These are phyloP conservation scores for Carcinoscorpius rotundicauda DNA, from an alignment of 1,140 invertebrate species.

Conservation along the genomic window DNA sequence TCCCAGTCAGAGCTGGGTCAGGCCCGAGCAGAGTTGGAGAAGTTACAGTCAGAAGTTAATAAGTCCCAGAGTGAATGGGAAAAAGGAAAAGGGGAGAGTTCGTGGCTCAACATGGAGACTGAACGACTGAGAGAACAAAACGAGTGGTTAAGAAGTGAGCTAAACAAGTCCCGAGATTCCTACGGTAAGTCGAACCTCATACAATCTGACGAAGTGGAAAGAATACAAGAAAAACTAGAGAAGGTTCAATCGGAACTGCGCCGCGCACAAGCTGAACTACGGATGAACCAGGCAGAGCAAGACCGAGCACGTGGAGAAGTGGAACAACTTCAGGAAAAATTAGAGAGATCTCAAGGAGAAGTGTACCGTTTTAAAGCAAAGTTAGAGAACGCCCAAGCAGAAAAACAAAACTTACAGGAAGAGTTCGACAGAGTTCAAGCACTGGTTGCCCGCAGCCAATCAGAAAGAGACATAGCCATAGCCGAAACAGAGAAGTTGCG, in stretches of 20 bases:
- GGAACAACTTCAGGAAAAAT: constrained; percentile 73
- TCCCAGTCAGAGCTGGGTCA: constrained; percentile 87
- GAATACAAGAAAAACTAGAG: constrained; percentile 65
- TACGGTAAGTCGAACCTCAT: constrained; percentile 1
- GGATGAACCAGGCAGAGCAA: constrained; percentile 58
- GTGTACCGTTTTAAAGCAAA: constrained; percentile 85
- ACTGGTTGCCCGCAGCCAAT: constrained; percentile 51
- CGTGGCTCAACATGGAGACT: constrained; percentile 76
- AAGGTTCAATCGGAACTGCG: constrained; percentile 69
- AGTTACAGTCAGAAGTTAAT: constrained; percentile 58
- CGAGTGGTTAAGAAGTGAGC: constrained; percentile 19
- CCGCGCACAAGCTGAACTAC: constrained; percentile 58
- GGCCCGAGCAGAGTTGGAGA: constrained; percentile 83
- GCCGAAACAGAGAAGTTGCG: constrained; percentile 72
- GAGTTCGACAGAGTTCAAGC: constrained; percentile 49
- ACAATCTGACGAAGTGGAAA: constrained; percentile 20
- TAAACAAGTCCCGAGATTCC: constrained; percentile 7
- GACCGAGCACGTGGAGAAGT: constrained; percentile 71
- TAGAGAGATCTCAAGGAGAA: constrained; percentile 86
- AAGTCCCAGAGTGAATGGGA: constrained; percentile 24
- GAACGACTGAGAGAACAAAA: constrained; percentile 45
- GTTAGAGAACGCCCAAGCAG: constrained; percentile 83
- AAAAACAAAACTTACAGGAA: constrained; percentile 81
- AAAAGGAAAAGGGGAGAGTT: constrained; percentile 30
- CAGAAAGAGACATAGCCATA: constrained; percentile 77